Base-by-base conservation (phyloP, 2,113 vertebrate genomes). In the Porphyrio hochstetteri region DNA sequence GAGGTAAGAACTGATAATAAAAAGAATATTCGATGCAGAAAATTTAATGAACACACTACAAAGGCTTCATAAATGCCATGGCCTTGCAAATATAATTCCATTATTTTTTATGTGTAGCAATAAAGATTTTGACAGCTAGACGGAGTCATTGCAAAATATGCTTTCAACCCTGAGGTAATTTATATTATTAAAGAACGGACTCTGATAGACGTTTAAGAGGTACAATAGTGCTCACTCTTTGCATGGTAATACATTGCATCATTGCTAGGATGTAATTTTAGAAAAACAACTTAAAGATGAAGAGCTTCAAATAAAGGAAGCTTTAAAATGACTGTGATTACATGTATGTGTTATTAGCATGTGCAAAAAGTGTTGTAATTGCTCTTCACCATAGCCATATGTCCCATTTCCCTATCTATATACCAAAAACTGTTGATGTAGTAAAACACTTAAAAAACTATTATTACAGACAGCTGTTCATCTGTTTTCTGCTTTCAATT, bases 71-170 rank as follows among this genome's bases (percentile, higher is more conserved):
- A 67, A 90, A 69, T 80, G 65, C 76, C 77, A 60, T 42, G 85
- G 64, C 60, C 86, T 88, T 96, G 55, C 75, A 96, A 79, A 93
- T 79, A 78, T 78, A 95, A 93, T 78, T 93, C 72, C 31, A 27
- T 90, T 72, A 89, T 92, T 97, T 97, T 97, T 93, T 95, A 95
- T 83, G 53, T 90, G 35, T 67, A 82, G 86, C 68, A 94, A 33
- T 95, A 92, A 96, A 92, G 76, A 52, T 93, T 97, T 94, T 97
- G 95, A 97, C 90, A 97, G 69, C 74, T 92, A 90, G 68, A 92
- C 29, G 20, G 65, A 96, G 74, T 86, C 83, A 90, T 35, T 95
- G 82, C 67, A 96, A 97, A 97, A 96, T 95, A 96, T 70, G 38
- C 67, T 97, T 64, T 91, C 64, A 86, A 72, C 63, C 55, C 75